Base-by-base conservation (phyloP, 2,797 vertebrate species). In the Antennarius maculatus region DNA sequence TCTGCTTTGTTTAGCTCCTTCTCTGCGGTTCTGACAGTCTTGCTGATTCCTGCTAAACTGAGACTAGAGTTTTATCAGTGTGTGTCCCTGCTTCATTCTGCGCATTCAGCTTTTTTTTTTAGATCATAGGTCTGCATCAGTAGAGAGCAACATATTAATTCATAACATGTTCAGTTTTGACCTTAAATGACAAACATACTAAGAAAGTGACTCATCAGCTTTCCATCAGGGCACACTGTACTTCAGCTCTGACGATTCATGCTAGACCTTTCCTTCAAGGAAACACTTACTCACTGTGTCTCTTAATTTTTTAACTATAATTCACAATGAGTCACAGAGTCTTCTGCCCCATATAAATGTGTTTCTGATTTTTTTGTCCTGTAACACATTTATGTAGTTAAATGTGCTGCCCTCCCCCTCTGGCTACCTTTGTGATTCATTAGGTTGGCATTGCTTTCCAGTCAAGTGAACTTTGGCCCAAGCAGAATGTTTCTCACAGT, bases 401-500 rank as follows among this genome's bases (percentile, higher is more conserved):
- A 61, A 45, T 66, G 31, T 53, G 13, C 42, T 56, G 28, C 2
- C 46, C 64, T 51, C 45, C 55, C 53, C 55, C 47, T 39, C 14
- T 28, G n/a, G 66, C 29, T 18, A 43, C 60, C 63, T 74, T 65
- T 83, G 84, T 86, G 79, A 86, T 82, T 89, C 82, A 88, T 86
- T 81, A 74, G 62, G 78, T 66, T 11, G 66, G 66, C 69, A 53
- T 82, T 81, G 69, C 74, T 86, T 83, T 80, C 77, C 76, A 71
- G 72, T 47, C 54, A 59, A 75, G 60, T 81, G 89, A 89, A 89
- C 89, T 92, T 92, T 90, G 88, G 77, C 76, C 83, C 2, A 72
- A 74, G 74, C 86, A 79, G 57, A 89, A 74, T 76, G 82, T 88
- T 87, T 82, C 65, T 76, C 41, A n/a, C 67, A 56, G 74, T 79